phyloP scores from a whole-genome alignment of 2,888 invertebrate genomes.

The Nematopogon swammerdamellus region DNA sequence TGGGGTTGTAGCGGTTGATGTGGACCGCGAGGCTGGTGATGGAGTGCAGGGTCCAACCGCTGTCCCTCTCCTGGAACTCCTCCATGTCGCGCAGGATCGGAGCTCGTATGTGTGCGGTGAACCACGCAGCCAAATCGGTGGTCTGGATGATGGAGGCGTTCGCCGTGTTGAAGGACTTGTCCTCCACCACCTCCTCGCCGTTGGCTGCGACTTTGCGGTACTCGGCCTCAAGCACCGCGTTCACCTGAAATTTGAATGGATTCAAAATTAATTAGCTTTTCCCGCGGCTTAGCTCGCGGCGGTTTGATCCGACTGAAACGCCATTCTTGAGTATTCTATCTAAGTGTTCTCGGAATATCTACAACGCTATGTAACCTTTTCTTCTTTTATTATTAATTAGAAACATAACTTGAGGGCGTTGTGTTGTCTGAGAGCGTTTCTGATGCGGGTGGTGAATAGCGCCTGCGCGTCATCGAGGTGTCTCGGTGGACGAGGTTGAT shows the following conservation, averaged over 20 bases:
- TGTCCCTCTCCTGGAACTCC: slow-evolving; percentile 15
- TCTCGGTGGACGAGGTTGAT: neutral
- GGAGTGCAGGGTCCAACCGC: slow-evolving; percentile 13
- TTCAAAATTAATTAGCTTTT: too few relatives aligned
- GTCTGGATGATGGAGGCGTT: neutral
- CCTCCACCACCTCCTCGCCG: neutral
- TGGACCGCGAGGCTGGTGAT: slow-evolving; percentile 9
- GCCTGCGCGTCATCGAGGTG: neutral
- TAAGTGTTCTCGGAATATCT: too few relatives aligned
- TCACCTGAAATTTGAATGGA: too few relatives aligned
- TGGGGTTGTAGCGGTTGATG: slow-evolving; percentile 11
- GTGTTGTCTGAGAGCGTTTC: neutral
- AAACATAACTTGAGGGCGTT: neutral
- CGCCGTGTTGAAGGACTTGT: neutral
- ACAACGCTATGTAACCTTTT: too few relatives aligned
- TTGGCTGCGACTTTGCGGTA: neutral
- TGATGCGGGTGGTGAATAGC: neutral
- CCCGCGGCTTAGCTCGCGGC: too few relatives aligned
- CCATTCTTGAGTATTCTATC: too few relatives aligned
- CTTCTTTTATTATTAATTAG: too few relatives aligned
- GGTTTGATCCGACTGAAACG: too few relatives aligned
- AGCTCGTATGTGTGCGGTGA: neutral
- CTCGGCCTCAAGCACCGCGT: neutral
- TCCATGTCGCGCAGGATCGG: slow-evolving; percentile 10
- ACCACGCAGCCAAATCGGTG: slow-evolving; percentile 2